Conservation (phyloP, 2,888 invertebrate genomes). For the Drosophila macrothrix region DNA sequence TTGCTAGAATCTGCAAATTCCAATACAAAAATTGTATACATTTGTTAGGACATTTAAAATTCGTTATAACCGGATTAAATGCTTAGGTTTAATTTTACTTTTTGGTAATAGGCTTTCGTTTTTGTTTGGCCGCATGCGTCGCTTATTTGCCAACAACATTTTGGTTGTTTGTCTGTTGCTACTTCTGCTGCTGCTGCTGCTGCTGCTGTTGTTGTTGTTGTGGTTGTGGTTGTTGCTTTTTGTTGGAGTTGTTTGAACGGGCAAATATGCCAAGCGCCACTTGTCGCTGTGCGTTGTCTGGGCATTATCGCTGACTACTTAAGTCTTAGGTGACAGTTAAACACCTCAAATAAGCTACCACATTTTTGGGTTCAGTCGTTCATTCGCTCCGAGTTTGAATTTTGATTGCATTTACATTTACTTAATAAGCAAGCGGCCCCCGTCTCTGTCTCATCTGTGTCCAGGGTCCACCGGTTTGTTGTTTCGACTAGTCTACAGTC, state of each 20-base stretch:
- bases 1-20: neutral
- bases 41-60: slow-evolving; percentile 27
- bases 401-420: slow-evolving; percentile 63
- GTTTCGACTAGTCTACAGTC: neutral
- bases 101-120: slow-evolving; percentile 49
- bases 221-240: slow-evolving; percentile 15
- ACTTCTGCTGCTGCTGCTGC: slow-evolving; percentile 18
- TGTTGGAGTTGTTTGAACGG: slow-evolving; percentile 24
- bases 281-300: slow-evolving; percentile 44
- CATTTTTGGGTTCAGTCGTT: slow-evolving; percentile 58
- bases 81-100: neutral
- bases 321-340: slow-evolving; percentile 82
- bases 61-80: neutral
- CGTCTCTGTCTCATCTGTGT: neutral
- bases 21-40: too few species aligned
- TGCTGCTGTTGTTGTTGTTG: slow-evolving; percentile 20
- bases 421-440: slow-evolving; percentile 27
- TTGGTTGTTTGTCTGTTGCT: slow-evolving; percentile 37
- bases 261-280: slow-evolving; percentile 66
- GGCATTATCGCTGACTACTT: slow-evolving; percentile 62
- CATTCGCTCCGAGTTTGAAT: slow-evolving; percentile 13
- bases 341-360: slow-evolving; percentile 81
- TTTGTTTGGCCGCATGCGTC: slow-evolving; percentile 57
- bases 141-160: slow-evolving; percentile 57
- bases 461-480: slow-evolving; percentile 1